Evolutionary conservation across 2,113 vertebrate species (phyloP), one percentile per base, ranked within the genome.

Genomic region (Otocyon megalotis): DNA sequence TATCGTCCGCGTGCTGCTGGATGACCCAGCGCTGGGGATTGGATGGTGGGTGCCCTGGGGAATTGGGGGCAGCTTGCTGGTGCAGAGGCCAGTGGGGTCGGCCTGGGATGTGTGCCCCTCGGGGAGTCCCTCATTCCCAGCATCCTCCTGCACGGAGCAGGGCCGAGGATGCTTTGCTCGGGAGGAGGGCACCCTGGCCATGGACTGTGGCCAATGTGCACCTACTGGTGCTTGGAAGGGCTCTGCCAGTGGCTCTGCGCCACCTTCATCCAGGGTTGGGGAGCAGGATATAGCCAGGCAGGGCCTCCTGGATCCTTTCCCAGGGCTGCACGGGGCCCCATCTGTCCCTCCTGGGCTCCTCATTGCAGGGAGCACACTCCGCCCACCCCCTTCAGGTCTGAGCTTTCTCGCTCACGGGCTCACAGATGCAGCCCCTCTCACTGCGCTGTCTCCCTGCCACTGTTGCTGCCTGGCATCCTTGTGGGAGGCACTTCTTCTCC

Each of bases 1-100:
- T 98, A 99, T 99, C 0, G 97, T 99, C 4, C 99, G 99, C 0
- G 99, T 99, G 16, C 99, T 99, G 93, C 98, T 99, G 1, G 99
- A 99, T 13, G 98, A 99, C 95, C 99, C 99, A 0, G 97, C 97
- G 32, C 98, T 98, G 84, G 97, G 98, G 84, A 98, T 98, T 4
- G 98, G 98, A 88, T 99, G 99, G 99, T 99, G 97, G 99, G 99
- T 71, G 60, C 3, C 83, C 81, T 0, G 8, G 0, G 2, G 74
- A 17, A 26, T 37, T 0, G 56, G 28, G 12, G 7, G 72, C 24
- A 8, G 14, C 72, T 48, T 26, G 24, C 43, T 2, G 1, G 43
- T 24, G 0, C 69, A 9, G 28, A 48, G 48, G 35, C 81, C 2
- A 0, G 5, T 24, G 50, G 67, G 4, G 2, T n/a, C 22, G 7